Percentiles rank a stretch among this genome's conserved stretches.
Conservation (phyloP, 23 tunicate genomes). For the Trididemnum nubilum region DNA sequence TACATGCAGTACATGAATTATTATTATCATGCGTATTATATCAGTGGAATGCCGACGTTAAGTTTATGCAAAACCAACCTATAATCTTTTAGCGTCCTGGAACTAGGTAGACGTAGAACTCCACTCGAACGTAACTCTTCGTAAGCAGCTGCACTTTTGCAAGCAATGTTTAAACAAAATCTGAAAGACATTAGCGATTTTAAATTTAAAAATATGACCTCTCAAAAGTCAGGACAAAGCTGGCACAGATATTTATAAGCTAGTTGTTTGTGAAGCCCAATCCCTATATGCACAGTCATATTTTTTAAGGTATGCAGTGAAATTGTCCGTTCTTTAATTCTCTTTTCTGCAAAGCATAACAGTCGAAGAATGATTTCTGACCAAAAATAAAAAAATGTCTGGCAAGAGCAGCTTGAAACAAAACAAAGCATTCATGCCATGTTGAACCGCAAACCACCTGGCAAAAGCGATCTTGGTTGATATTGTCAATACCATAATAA, state of each 20-base stretch:
- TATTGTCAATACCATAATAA: too few relatives aligned
- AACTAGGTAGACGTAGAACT: conserved; percentile 13
- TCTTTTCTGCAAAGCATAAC: not conserved
- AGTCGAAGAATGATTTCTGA: not conserved
- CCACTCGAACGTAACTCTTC: conserved; percentile 11
- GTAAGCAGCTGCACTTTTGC: conserved; percentile 12
- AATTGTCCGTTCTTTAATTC: too few relatives aligned
- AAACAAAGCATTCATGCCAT: not conserved
- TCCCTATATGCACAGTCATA: not conserved
- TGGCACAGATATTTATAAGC: not conserved
- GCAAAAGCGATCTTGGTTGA: not conserved
- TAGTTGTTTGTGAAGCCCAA: not conserved
- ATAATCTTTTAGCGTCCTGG: not conserved
- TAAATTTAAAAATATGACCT: not conserved
- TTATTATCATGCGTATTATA: not conserved
- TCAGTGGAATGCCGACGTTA: not conserved
- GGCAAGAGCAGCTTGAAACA: not conserved
- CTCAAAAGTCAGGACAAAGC: not conserved
- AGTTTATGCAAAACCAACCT: not conserved
- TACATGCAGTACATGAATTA: not conserved
- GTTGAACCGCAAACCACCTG: not conserved
- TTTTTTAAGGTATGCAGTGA: too few relatives aligned
- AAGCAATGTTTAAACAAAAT: not conserved
- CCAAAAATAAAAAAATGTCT: not conserved
- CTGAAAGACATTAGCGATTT: not conserved